Percentiles rank a stretch among this genome's conserved stretches.
Conservation (phyloP, 1,140 invertebrate genomes). For the Bombus waltoni region DNA sequence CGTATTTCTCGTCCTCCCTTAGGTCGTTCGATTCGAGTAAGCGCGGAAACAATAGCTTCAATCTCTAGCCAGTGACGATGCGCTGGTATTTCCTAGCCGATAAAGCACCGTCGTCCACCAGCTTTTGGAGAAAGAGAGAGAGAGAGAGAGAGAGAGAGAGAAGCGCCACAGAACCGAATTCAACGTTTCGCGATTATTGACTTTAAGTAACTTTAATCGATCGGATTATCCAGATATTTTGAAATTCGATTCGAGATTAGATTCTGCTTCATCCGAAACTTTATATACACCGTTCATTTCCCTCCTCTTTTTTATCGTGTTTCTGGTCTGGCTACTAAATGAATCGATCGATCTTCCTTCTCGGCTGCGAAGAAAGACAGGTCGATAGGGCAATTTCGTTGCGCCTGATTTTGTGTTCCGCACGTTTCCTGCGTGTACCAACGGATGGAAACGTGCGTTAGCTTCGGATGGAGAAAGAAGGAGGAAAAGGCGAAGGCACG, state of each 20-base stretch:
- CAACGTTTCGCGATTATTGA: not conserved
- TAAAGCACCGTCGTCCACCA: slow-evolving; percentile 50
- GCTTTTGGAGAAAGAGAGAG: not conserved
- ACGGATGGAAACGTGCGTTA: slow-evolving; percentile 27
- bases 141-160: not conserved
- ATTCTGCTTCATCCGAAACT: not conserved
- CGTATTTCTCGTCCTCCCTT: slow-evolving; percentile 33
- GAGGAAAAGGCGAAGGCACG: slow-evolving; percentile 38
- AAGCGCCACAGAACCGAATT: not conserved
- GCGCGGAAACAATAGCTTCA: slow-evolving; percentile 67
- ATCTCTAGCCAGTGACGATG: slow-evolving; percentile 65
- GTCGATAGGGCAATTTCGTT: slow-evolving; percentile 28
- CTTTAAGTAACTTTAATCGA: not conserved
- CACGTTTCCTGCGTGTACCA: not conserved
- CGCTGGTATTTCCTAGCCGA: slow-evolving; percentile 61
- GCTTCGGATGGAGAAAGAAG: slow-evolving; percentile 7
- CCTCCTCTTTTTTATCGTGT: slow-evolving; percentile 25
- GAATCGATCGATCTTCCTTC: slow-evolving; percentile 54
- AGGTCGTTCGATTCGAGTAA: slow-evolving; percentile 56
- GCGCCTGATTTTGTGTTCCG: slow-evolving; percentile 39
- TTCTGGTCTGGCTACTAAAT: slow-evolving; percentile 48
- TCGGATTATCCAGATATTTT: not conserved
- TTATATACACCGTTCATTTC: not conserved
- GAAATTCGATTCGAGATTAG: not conserved
- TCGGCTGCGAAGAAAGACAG: slow-evolving; percentile 6